A percentile compares a stretch with the other conserved stretches of the same genome.
Evolutionary conservation across 2,888 invertebrate species (phyloP).

Genomic region (Serrognathus titanus): DNA sequence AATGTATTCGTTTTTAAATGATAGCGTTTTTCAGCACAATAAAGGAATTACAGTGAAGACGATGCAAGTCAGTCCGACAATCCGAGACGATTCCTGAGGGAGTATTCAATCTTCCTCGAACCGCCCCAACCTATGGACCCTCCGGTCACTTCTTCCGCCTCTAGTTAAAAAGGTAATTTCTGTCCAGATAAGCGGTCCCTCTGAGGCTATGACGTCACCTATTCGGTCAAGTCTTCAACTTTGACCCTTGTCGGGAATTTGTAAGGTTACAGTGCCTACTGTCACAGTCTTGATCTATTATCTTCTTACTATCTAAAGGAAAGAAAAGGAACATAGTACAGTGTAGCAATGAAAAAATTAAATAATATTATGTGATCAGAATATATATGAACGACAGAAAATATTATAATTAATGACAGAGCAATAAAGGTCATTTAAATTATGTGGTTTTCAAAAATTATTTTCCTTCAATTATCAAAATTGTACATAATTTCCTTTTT

Average conservation of each 20-base stretch:
- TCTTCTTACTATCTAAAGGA: background rate
- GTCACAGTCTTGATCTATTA: conserved; percentile 23
- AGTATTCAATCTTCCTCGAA: conserved; percentile 48
- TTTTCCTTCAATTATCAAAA: too few species aligned
- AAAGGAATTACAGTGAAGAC: conserved; percentile 7
- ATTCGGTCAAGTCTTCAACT: conserved; percentile 35
- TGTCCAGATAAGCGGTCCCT: conserved; percentile 42
- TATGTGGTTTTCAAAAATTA: too few species aligned
- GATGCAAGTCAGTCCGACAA: conserved; percentile 26
- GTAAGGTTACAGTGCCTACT: conserved; percentile 13
- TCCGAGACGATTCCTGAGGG: conserved; percentile 40
- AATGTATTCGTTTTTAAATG: too few species aligned
- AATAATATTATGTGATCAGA: too few species aligned
- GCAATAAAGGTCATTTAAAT: too few species aligned
- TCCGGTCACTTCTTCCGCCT: conserved; percentile 44
- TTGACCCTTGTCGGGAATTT: conserved; percentile 21
- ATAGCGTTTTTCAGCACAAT: background rate
- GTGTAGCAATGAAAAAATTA: too few species aligned
- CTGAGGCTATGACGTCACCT: conserved; percentile 43
- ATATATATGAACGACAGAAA: too few species aligned
- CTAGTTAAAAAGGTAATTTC: conserved; percentile 51
- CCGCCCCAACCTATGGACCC: conserved; percentile 38
- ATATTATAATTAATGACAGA: too few species aligned
- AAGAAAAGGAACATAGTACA: too few species aligned
- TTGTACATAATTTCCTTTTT: too few species aligned